These are phyloP conservation scores for Uria aalge DNA, from an alignment of 2,113 vertebrate species.

Conservation along the genomic window DNA sequence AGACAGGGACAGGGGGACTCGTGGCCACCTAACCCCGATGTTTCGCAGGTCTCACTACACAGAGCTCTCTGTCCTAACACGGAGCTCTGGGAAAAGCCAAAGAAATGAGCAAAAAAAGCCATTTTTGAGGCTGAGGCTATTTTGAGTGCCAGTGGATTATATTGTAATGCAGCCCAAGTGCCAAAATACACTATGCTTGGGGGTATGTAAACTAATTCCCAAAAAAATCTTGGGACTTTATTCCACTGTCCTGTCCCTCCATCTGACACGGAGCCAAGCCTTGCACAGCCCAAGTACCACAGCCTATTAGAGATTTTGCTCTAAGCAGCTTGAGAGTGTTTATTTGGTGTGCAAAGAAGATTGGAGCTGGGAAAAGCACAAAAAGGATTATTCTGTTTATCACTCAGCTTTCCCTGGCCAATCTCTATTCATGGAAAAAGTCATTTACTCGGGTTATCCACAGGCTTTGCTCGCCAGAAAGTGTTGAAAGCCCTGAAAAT, in stretches of 20 bases:
- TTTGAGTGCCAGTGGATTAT: conserved; percentile 47
- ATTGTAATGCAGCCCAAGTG: conserved; percentile 50
- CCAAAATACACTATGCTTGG: conserved; percentile 68
- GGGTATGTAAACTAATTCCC: conserved; percentile 59
- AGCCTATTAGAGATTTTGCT: conserved; percentile 65
- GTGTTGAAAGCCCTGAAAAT: conserved; percentile 63
- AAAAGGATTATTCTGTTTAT: conserved; percentile 72
- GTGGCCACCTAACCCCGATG: rapidly evolving
- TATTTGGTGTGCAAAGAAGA: conserved; percentile 73
- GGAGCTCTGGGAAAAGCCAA: conserved; percentile 40
- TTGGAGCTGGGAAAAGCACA: conserved; percentile 67
- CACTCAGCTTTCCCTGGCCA: conserved; percentile 62
- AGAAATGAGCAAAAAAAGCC: neutral
- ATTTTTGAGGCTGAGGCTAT: conserved; percentile 45
- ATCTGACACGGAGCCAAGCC: conserved; percentile 48
- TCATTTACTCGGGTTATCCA: conserved; percentile 68
- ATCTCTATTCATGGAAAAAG: conserved; percentile 70
- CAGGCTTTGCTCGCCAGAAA: conserved; percentile 54
- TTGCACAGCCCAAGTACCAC: conserved; percentile 45
- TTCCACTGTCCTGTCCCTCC: conserved; percentile 53
- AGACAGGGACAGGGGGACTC: rapidly evolving
- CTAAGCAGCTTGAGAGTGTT: conserved; percentile 73
- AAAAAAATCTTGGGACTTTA: conserved; percentile 42
- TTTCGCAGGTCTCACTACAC: neutral
- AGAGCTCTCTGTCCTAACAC: neutral